Conservation (phyloP, 2,797 vertebrate genomes). For the Urosaurus nigricauda region DNA sequence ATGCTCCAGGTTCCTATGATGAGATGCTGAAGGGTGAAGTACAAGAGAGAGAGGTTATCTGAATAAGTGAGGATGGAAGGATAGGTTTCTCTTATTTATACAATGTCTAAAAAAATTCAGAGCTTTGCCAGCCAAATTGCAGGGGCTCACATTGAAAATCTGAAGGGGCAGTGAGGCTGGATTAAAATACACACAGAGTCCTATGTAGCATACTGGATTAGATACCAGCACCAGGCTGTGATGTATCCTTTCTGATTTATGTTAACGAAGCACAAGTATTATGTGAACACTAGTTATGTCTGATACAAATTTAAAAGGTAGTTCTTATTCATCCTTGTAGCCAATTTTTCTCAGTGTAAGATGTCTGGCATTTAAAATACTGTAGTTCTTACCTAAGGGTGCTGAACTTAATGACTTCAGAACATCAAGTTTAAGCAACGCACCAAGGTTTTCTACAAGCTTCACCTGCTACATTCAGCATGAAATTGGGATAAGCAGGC, state of each 20-base stretch:
- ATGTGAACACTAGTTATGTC: neutral
- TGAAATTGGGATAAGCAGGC: slow-evolving; percentile 25
- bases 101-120: neutral
- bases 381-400: slow-evolving; percentile 29
- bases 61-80: neutral
- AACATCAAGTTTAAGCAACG: slow-evolving; percentile 39
- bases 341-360: slow-evolving; percentile 36
- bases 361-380: slow-evolving; percentile 19
- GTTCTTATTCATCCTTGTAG: slow-evolving; percentile 13
- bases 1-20: neutral
- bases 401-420: slow-evolving; percentile 14
- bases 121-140: neutral
- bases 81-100: neutral
- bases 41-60: neutral
- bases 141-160: neutral
- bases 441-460: slow-evolving; percentile 14
- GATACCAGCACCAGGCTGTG: neutral
- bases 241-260: neutral
- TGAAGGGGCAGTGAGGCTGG: neutral
- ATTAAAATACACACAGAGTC: neutral
- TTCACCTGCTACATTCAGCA: slow-evolving; percentile 28
- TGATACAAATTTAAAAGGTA: fast-evolving
- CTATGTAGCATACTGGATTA: neutral
- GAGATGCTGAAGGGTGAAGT: neutral
- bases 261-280: neutral